Evolutionary conservation across 2,113 vertebrate genomes (phyloP).

Genomic region (Eira barbara): DNA sequence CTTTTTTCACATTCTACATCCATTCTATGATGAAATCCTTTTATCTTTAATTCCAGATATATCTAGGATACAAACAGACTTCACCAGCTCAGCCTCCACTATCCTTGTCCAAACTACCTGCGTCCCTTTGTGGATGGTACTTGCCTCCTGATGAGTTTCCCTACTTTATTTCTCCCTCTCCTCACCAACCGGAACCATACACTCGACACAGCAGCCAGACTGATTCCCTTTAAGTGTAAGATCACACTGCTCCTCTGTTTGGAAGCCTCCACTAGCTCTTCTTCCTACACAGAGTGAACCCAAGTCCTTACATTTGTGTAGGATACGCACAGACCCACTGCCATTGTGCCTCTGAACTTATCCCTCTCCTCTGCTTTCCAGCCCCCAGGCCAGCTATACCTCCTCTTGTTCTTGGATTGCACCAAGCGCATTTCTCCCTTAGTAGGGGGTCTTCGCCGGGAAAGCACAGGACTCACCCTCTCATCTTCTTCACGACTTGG

Average conservation of each 20-base stretch:
- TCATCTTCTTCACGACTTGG: neutral
- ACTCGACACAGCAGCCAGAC: neutral
- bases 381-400: accelerated
- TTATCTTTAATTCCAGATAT: neutral
- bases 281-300: neutral
- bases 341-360: neutral
- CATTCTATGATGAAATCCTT: neutral
- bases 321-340: neutral
- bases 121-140: neutral
- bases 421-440: neutral
- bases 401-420: neutral
- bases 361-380: neutral
- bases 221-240: too few species aligned
- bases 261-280: neutral
- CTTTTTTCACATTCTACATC: neutral
- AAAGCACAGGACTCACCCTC: neutral
- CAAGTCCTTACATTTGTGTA: neutral
- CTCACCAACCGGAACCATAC: accelerated
- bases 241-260: too few species aligned
- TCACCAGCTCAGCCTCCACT: neutral
- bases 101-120: neutral
- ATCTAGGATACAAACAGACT: neutral
- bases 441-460: neutral
- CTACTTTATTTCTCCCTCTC: neutral
- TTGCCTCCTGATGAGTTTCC: neutral